phyloP scores from a whole-genome alignment of 2,113 vertebrate species.

The Balaeniceps rex region DNA sequence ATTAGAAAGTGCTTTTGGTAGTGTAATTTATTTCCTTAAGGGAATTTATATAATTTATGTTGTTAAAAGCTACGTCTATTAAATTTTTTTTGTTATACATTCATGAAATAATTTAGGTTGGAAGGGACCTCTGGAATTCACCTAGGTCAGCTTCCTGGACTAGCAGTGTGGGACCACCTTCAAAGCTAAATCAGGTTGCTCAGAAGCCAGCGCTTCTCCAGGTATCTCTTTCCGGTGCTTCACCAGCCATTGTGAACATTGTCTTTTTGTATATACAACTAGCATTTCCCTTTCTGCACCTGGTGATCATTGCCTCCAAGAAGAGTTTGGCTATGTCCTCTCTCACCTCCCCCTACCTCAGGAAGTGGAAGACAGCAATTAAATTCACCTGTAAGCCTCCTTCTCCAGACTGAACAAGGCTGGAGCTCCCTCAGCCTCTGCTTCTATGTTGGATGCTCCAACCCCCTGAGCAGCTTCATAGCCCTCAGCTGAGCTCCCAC shows the following conservation, averaged over 20 bases:
- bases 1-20: not conserved
- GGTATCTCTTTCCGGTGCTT: not conserved
- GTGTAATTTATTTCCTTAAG: not conserved
- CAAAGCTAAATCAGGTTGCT: not conserved
- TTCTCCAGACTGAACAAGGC: not conserved
- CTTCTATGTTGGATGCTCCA: not conserved
- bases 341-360: not conserved
- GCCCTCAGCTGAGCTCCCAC: not conserved
- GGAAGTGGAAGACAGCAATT: not conserved
- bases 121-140: not conserved
- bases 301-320: not conserved
- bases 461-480: accelerated
- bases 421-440: not conserved
- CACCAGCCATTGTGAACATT: not conserved
- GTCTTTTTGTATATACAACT: not conserved
- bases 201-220: not conserved
- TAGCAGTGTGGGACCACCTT: not conserved
- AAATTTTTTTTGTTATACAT: not conserved
- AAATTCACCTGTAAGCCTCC: not conserved
- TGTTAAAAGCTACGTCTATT: not conserved
- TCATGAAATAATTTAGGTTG: not conserved
- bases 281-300: not conserved
- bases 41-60: not conserved
- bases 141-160: not conserved
- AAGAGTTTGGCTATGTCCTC: not conserved